phyloP scores from a whole-genome alignment of 2,797 vertebrate genomes.

The Rhinophrynus dorsalis region DNA sequence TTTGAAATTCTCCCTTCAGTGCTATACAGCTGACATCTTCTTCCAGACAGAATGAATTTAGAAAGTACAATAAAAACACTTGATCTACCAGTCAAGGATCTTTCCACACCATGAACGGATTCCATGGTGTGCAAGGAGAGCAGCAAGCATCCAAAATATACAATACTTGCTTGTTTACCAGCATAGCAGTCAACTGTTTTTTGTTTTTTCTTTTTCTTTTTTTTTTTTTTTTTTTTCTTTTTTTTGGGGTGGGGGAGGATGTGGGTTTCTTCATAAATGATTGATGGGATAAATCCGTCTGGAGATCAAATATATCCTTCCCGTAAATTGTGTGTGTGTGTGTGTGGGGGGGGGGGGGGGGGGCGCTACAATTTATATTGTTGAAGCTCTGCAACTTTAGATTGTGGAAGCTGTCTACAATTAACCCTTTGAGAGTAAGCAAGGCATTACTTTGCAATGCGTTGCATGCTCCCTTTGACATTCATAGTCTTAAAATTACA shows the following conservation, averaged over 20 bases:
- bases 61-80: slow-evolving; percentile 97
- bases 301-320: slow-evolving; percentile 54
- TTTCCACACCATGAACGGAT: slow-evolving; percentile 78
- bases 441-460: no score
- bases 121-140: slow-evolving; percentile 85
- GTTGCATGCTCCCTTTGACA: no score
- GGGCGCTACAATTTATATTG: no score
- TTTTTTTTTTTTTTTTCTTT: no score
- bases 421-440: no score
- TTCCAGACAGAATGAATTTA: slow-evolving; percentile 98
- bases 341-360: no score
- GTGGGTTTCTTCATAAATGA: slow-evolving; percentile 55
- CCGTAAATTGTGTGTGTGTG: no score
- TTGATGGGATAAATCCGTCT: slow-evolving; percentile 68
- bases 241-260: no score
- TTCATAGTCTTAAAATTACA: no score
- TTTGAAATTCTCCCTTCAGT: slow-evolving; percentile 91
- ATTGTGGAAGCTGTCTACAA: no score
- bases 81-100: slow-evolving; percentile 97
- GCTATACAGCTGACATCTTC: slow-evolving; percentile 97
- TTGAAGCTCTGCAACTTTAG: no score
- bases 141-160: slow-evolving; percentile 86
- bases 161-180: slow-evolving; percentile 83
- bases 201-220: slow-evolving; percentile 4
- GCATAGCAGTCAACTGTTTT: slow-evolving; percentile 69